Evolutionary conservation across 2,797 vertebrate genomes (phyloP).

Genomic region (Ctenochaetus hawaiiensis): DNA sequence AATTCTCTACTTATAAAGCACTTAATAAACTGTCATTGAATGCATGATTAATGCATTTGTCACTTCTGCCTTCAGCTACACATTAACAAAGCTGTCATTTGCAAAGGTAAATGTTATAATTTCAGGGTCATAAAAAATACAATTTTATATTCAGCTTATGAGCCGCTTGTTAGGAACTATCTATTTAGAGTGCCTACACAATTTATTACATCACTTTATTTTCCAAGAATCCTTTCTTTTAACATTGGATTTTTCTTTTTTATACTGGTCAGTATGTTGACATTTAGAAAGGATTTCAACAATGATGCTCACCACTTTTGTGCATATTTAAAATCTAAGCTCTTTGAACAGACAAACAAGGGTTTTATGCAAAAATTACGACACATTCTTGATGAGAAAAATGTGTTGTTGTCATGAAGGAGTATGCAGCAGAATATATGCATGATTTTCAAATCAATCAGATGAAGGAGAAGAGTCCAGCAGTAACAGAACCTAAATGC

Average conservation of each 20-base stretch:
- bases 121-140: background rate
- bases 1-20: slow-evolving; percentile 15
- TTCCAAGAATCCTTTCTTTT: background rate
- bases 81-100: slow-evolving; percentile 3
- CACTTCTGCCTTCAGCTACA: background rate
- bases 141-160: background rate
- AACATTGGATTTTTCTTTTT: background rate
- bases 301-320: background rate
- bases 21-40: background rate
- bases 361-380: no score
- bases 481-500: background rate
- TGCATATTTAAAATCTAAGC: background rate
- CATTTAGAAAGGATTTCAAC: background rate
- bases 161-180: background rate
- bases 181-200: background rate
- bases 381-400: background rate
- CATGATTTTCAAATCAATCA: slow-evolving; percentile 1
- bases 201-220: background rate
- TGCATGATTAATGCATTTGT: slow-evolving; percentile 1
- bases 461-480: background rate
- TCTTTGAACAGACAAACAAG: slow-evolving; percentile 9
- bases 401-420: background rate
- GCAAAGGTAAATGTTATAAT: slow-evolving; percentile 1
- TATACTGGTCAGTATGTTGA: background rate
- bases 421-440: no score